phyloP scores from a whole-genome alignment of 2,888 invertebrate species.

The Chrysolina haemoptera region DNA sequence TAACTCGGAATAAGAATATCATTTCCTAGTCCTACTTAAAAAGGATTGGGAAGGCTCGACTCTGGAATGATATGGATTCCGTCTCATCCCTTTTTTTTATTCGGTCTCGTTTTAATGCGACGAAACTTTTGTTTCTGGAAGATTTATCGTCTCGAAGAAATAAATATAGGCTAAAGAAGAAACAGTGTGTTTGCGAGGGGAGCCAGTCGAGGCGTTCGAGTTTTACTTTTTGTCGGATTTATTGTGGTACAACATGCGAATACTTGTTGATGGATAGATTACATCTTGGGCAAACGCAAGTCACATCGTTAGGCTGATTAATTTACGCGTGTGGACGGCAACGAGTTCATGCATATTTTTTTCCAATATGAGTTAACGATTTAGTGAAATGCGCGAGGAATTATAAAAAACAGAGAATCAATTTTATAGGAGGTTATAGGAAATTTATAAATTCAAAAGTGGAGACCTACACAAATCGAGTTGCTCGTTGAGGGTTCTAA shows the following conservation, averaged over 20 bases:
- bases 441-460: no score
- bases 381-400: not conserved
- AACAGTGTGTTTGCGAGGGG: constrained; percentile 5
- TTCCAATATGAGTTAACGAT: not conserved
- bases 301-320: constrained; percentile 14
- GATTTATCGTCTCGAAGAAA: constrained; percentile 33
- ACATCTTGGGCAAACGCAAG: not conserved
- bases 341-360: not conserved
- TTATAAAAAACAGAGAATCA: no score
- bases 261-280: constrained; percentile 31
- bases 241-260: constrained; percentile 30
- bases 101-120: constrained; percentile 41
- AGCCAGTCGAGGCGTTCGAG: constrained; percentile 14
- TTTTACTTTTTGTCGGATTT: constrained; percentile 20
- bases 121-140: constrained; percentile 36
- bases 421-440: no score
- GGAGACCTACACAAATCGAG: no score
- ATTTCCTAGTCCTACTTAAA: constrained; percentile 59
- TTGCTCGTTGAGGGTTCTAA: no score
- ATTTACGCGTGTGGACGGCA: not conserved
- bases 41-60: constrained; percentile 58
- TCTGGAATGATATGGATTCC: constrained; percentile 63
- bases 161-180: constrained; percentile 25
- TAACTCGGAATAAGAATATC: constrained; percentile 64
- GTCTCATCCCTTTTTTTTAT: constrained; percentile 56